Base-by-base conservation (phyloP, 2,888 invertebrate genomes). In the Thecocarcelia acutangulata region DNA sequence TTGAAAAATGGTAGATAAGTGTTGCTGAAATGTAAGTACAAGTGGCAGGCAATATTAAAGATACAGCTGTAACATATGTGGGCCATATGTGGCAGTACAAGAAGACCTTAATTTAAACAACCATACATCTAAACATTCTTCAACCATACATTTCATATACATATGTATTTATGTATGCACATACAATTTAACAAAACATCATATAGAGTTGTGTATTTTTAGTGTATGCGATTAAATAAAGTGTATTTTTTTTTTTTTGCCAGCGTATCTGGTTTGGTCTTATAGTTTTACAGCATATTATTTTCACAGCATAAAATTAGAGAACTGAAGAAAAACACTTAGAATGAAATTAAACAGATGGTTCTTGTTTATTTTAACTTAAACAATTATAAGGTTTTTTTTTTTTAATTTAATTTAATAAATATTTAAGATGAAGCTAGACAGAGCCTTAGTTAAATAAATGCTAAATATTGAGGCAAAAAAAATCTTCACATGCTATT, bases 11-110 rank as follows among this genome's bases (percentile, higher is more conserved):
- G 24, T 24, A 52, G 50, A 68, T 42, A 52, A 69, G 15, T 69
- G 17, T 24, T 68, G 54, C 54, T 68, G 33, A 28, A 44, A 42
- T 54, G 21, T 48, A 37, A 44, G 54, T 58, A 33, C 33, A 33
- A 44, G 69, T 50, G 56, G 46, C 15, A 56, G 56, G 46, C 56
- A 69, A 46, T 46, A 61, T 0, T 13, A 50, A 13, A 33, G 21
- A 69, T 21, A 56, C 72, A 76, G 61, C 66, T 76, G 76, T 73
- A 81, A 46, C 76, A 81, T 81, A 76, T 76, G 76, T 73, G 52
- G 46, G 52, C 61, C 80, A 81, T 76, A 81, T 81, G 76, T 68
- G 72, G 66, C 33, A 48, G 33, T 63, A 28, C 61, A 24, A 66
- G 42, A 8, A 68, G 54, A 63, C 61, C 69, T 63, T 54, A 33